Conservation (phyloP, 2,113 vertebrate species). For the Alosa alosa region DNA sequence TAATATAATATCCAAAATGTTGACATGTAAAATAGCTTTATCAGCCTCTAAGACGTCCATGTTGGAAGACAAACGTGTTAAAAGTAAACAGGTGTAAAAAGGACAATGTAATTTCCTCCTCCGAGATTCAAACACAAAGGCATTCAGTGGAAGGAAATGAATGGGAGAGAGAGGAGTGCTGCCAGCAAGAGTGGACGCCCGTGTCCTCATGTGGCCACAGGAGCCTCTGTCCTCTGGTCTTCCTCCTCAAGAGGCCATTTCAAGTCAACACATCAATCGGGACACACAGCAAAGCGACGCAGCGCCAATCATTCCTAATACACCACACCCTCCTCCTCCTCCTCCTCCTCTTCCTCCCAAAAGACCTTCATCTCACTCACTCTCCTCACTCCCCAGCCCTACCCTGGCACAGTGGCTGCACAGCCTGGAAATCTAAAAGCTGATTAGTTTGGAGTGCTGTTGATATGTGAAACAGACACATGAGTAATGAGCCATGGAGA, state of each 20-base stretch:
- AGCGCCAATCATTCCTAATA: constrained; percentile 66
- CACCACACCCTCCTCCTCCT: constrained; percentile 54
- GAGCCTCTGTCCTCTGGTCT: constrained; percentile 8
- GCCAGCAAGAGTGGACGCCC: constrained; percentile 47
- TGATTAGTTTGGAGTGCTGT: constrained; percentile 70
- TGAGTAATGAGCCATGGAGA: constrained; percentile 69
- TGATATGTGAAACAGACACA: constrained; percentile 64
- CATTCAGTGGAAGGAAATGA: constrained; percentile 42
- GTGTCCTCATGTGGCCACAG: constrained; percentile 33
- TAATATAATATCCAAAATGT: background rate
- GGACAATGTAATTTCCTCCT: background rate
- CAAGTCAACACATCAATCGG: constrained; percentile 65
- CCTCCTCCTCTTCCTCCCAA: background rate
- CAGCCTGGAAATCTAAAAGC: constrained; percentile 66
- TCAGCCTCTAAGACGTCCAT: background rate
- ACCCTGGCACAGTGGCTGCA: constrained; percentile 48
- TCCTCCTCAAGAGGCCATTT: constrained; percentile 65
- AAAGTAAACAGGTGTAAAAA: background rate
- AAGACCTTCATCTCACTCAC: constrained; percentile 62
- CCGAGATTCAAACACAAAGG: background rate
- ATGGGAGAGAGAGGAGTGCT: constrained; percentile 32
- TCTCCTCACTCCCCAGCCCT: constrained; percentile 52
- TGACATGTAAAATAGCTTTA: background rate
- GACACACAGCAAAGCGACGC: constrained; percentile 58
- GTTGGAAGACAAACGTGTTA: background rate